These are phyloP conservation scores for Brachystomella parvula DNA, from an alignment of 1,140 invertebrate species.

Conservation along the genomic window DNA sequence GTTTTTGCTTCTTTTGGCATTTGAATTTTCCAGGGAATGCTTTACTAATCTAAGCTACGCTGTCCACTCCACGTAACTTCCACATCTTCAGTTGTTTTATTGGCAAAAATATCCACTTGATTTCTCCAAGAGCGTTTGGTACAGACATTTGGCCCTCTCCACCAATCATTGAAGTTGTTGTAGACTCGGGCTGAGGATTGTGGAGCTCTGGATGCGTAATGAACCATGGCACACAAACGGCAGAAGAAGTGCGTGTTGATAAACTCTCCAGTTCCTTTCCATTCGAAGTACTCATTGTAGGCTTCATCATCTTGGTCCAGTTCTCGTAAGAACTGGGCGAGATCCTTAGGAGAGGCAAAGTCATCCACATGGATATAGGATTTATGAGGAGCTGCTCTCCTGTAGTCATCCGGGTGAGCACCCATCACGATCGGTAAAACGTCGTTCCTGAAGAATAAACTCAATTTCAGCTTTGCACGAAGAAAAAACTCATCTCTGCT, in stretches of 20 bases:
- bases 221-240: conserved; percentile 80
- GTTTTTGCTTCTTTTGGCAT: too few species aligned
- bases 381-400: conserved; percentile 70
- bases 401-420: conserved; percentile 80
- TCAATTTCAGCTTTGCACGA: too few species aligned
- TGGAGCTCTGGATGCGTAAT: conserved; percentile 52
- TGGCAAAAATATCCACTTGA: conserved; percentile 35
- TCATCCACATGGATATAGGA: conserved; percentile 92
- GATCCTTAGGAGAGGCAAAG: conserved; percentile 71
- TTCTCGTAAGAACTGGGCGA: conserved; percentile 75
- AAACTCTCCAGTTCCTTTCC: conserved; percentile 84
- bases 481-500: conserved; percentile 14
- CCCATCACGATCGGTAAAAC: conserved; percentile 93
- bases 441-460: conserved; percentile 59
- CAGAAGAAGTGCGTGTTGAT: conserved; percentile 95
- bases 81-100: too few species aligned
- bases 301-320: conserved; percentile 75
- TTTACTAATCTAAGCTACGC: too few species aligned
- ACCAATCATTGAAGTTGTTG: conserved; percentile 76
- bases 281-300: conserved; percentile 87
- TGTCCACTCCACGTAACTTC: too few species aligned
- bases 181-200: conserved; percentile 50
- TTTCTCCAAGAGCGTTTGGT: conserved; percentile 34
- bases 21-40: too few species aligned
- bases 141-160: conserved; percentile 55